A percentile compares a stretch with the other conserved stretches of the same genome.
These are phyloP conservation scores for Genyomyrus donnyi DNA, from an alignment of 2,113 vertebrate species.

Conservation along the genomic window DNA sequence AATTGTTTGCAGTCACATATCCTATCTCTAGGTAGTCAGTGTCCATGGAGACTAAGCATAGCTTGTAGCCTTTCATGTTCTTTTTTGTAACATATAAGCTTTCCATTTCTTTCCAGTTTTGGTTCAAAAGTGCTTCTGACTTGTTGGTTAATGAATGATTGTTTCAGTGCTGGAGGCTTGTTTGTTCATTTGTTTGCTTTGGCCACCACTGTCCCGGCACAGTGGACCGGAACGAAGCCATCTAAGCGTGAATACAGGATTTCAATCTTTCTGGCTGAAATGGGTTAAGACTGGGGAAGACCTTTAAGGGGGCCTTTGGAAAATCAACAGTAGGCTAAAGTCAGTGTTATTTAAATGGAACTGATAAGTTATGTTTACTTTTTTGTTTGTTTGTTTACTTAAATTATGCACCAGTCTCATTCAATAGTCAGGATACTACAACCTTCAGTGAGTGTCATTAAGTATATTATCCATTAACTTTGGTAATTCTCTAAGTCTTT, in stretches of 20 bases:
- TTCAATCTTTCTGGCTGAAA: background rate
- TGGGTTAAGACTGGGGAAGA: background rate
- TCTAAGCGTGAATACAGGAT: background rate
- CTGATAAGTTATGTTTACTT: background rate
- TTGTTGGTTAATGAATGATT: background rate
- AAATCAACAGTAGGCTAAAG: background rate
- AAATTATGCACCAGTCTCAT: background rate
- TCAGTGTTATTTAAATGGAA: background rate
- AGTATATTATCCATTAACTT: background rate
- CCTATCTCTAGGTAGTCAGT: background rate
- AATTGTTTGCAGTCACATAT: background rate
- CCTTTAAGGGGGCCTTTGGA: background rate
- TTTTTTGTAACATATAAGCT: slow-evolving; percentile 1
- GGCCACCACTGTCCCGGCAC: background rate
- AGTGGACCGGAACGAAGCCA: background rate
- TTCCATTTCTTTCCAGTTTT: background rate
- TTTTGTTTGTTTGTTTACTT: background rate
- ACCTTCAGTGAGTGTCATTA: background rate
- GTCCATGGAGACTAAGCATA: background rate
- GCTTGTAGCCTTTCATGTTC: background rate
- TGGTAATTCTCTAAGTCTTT: background rate
- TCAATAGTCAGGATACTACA: background rate
- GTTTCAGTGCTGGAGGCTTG: background rate
- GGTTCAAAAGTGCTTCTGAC: background rate
- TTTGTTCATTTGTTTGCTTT: background rate